Evolutionary conservation across 2,888 invertebrate genomes (phyloP).

Genomic region (Suillia variegata): DNA sequence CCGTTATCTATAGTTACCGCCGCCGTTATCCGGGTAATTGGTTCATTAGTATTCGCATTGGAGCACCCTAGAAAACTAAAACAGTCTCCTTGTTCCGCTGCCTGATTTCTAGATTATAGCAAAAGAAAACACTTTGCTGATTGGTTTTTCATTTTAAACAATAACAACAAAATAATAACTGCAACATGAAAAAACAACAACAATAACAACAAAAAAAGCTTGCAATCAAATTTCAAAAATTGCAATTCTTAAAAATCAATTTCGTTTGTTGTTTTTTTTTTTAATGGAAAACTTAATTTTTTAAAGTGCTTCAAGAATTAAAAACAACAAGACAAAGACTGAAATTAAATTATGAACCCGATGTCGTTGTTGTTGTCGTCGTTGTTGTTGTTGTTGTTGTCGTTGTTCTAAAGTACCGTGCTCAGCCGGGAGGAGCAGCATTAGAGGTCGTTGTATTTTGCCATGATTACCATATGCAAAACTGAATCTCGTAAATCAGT

Average conservation of each 20-base stretch:
- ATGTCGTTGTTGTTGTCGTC: too few species aligned
- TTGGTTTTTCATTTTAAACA: conserved; percentile 15
- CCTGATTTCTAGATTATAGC: too few species aligned
- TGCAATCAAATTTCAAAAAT: too few species aligned
- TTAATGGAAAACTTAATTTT: not conserved
- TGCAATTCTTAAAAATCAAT: not conserved
- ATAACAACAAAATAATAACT: not conserved
- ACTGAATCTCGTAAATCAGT: conserved; percentile 50
- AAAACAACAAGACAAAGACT: not conserved
- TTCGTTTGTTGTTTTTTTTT: too few species aligned
- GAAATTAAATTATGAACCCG: not conserved
- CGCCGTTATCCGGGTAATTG: too few species aligned
- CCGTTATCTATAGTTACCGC: too few species aligned
- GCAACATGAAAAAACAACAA: not conserved
- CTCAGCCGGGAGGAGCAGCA: not conserved
- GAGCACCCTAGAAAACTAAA: too few species aligned
- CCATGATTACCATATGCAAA: conserved; percentile 51
- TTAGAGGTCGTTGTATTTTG: conserved; percentile 37
- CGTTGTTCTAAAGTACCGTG: too few species aligned
- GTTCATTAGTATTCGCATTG: too few species aligned
- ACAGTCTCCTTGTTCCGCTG: too few species aligned
- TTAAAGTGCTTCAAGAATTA: not conserved
- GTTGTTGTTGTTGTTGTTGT: too few species aligned
- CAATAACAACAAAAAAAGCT: too few species aligned
- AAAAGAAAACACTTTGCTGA: conserved; percentile 16